Conservation (phyloP, 30 jellyfish, hydroid and myxozoan genomes). For the Mastigias papua region DNA sequence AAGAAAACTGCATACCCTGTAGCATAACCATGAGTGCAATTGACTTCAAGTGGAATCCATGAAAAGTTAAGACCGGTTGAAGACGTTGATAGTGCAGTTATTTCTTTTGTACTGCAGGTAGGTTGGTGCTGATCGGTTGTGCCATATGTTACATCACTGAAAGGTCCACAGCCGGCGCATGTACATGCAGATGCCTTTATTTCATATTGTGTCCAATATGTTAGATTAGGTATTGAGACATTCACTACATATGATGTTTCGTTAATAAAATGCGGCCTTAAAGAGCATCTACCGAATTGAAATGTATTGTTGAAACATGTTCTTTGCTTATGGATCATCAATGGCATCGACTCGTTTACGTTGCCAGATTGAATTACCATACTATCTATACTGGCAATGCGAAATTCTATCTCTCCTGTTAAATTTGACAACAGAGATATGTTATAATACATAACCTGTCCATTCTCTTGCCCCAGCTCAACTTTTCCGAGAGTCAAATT, state of each 20-base stretch:
- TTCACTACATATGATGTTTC: slow-evolving; percentile 23
- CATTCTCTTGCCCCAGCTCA: slow-evolving; percentile 51
- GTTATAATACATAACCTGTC: slow-evolving; percentile 45
- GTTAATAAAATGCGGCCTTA: neutral
- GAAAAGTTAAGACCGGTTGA: slow-evolving; percentile 40
- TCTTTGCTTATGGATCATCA: neutral
- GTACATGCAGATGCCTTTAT: slow-evolving; percentile 68
- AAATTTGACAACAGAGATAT: slow-evolving; percentile 6
- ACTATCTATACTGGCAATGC: neutral
- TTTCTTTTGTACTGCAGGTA: slow-evolving; percentile 36
- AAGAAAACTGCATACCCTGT: slow-evolving; percentile 34
- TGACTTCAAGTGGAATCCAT: slow-evolving; percentile 28
- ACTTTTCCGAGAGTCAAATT: slow-evolving; percentile 39
- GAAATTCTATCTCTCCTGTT: neutral
- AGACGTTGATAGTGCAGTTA: neutral
- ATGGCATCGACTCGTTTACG: neutral
- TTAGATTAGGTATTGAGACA: slow-evolving; percentile 2
- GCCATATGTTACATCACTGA: neutral
- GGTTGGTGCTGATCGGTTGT: slow-evolving; percentile 61
- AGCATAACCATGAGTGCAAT: slow-evolving; percentile 52
- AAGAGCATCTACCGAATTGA: neutral
- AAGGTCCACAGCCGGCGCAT: slow-evolving; percentile 67
- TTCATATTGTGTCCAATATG: slow-evolving; percentile 53
- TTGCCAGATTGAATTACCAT: neutral
- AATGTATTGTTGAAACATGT: neutral